phyloP scores from a whole-genome alignment of 2,797 vertebrate genomes.

The Pitangus sulphuratus region DNA sequence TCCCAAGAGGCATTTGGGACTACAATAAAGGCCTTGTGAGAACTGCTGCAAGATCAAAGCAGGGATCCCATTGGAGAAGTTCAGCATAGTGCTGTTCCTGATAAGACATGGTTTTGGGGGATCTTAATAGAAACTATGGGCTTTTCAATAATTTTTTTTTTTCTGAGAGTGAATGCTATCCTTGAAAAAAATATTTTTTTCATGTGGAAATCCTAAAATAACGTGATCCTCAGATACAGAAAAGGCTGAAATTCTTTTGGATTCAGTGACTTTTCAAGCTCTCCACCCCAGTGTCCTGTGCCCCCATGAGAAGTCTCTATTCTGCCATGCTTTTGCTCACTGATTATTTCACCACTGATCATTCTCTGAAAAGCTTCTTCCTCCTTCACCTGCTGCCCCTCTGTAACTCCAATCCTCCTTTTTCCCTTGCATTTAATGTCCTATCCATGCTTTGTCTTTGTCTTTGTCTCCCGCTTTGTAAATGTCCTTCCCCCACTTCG shows the following conservation, averaged over 20 bases:
- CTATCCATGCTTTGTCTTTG: background rate
- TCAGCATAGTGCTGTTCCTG: conserved; percentile 31
- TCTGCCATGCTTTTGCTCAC: background rate
- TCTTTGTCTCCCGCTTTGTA: background rate
- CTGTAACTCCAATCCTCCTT: background rate
- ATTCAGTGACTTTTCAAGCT: conserved; percentile 1
- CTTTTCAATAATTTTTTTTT: background rate
- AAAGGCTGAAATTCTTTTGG: background rate
- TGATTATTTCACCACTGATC: background rate
- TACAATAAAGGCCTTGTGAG: conserved; percentile 58
- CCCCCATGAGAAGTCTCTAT: background rate
- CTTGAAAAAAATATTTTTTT: background rate
- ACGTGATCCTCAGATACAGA: background rate
- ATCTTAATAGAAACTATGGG: conserved; percentile 46
- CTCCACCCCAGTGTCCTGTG: background rate
- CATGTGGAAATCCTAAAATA: background rate
- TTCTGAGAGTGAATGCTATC: background rate
- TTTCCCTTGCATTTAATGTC: background rate
- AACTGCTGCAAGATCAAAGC: conserved; percentile 57
- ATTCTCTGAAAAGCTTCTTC: background rate
- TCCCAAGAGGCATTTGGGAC: conserved; percentile 53
- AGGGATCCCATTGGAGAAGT: conserved; percentile 55
- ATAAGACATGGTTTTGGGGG: conserved; percentile 35
- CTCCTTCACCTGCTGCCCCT: background rate
- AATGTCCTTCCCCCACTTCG: background rate